These are phyloP conservation scores for Eurystomus glaucurus DNA, from an alignment of 2,797 vertebrate species.

Conservation along the genomic window DNA sequence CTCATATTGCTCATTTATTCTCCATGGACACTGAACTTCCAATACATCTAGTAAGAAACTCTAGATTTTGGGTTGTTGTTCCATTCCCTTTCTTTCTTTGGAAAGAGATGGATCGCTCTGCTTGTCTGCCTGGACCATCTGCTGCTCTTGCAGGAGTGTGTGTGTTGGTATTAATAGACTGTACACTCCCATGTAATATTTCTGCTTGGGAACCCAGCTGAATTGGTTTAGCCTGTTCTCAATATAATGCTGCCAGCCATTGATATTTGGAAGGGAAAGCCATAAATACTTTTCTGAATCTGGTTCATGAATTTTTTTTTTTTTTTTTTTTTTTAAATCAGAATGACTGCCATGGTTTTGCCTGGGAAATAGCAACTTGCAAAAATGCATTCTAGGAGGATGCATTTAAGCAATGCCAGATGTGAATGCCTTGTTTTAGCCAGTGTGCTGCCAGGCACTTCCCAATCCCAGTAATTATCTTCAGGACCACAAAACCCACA, in stretches of 20 bases:
- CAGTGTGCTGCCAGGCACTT: conserved; percentile 26
- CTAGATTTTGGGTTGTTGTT: neutral
- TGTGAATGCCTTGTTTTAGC: neutral
- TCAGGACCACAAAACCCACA: conserved; percentile 41
- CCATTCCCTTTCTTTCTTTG: neutral
- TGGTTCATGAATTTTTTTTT: neutral
- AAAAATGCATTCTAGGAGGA: conserved; percentile 1
- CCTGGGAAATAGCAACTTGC: neutral
- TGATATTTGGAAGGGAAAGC: neutral
- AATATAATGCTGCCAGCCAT: neutral
- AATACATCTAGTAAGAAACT: neutral
- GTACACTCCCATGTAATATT: neutral
- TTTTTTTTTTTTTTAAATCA: neutral
- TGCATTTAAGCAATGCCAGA: conserved; percentile 30
- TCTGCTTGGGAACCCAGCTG: neutral
- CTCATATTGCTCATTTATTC: neutral
- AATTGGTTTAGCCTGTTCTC: neutral
- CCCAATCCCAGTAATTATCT: neutral
- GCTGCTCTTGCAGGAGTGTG: neutral
- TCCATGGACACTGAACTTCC: conserved; percentile 5
- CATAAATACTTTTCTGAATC: conserved; percentile 13
- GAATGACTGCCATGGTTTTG: conserved; percentile 8
- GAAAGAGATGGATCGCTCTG: neutral
- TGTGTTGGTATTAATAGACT: neutral
- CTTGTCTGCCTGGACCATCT: neutral